Percentiles rank a stretch among this genome's conserved stretches.
phyloP scores from a whole-genome alignment of 2,113 vertebrate genomes.

The Cinclus mexicanus region DNA sequence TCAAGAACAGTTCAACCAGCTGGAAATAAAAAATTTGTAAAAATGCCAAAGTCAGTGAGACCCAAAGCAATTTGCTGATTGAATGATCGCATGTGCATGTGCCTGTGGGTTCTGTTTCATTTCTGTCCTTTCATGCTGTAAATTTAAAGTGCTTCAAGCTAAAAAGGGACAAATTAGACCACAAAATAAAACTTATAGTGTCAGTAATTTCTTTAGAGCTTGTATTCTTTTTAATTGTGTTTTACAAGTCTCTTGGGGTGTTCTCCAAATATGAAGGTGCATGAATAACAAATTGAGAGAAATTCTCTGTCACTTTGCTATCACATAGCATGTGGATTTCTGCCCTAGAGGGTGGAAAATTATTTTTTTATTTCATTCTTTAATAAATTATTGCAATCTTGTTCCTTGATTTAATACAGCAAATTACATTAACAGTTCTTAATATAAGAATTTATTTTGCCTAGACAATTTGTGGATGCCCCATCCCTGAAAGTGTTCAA shows the following conservation, averaged over 20 bases:
- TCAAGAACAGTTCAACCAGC: background rate
- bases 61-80: background rate
- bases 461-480: background rate
- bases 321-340: background rate
- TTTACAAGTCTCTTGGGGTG: background rate
- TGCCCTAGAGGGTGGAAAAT: background rate
- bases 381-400: background rate
- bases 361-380: background rate
- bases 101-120: background rate
- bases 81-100: background rate
- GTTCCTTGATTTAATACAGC: background rate
- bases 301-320: background rate
- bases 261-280: background rate
- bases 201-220: background rate
- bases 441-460: background rate
- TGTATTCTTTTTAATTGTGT: background rate
- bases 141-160: background rate
- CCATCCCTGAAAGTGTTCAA: background rate
- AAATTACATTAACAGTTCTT: background rate
- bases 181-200: background rate
- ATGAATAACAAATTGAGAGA: background rate
- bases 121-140: background rate
- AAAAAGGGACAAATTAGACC: background rate
- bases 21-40: background rate
- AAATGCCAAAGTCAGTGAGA: conserved; percentile 1